Evolutionary conservation across 2,888 invertebrate genomes (phyloP), one percentile per base, ranked within the genome.

Genomic region (Idaea dimidiata): DNA sequence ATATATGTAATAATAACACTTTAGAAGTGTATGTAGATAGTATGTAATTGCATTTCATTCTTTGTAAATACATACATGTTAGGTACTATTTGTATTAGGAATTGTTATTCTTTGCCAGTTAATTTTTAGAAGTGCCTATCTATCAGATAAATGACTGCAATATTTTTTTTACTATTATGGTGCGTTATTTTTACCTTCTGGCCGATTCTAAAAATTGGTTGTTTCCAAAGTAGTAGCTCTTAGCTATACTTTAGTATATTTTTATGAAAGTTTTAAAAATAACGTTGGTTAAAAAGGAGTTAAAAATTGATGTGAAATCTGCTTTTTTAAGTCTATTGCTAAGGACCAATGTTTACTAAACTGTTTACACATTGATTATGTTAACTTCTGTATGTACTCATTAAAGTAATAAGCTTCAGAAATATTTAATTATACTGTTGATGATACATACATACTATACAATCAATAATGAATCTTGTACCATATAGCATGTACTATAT

Each of bases 401-500:
- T 66, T 66, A 66, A 61, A 62, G 61, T 71, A 67, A 62, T n/a
- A n/a, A n/a, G 60, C 64, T 60, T 67, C 62, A 66, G 66, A 65
- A 65, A 62, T 61, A 69, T 59, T 69, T n/a, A 67, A 66, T 63
- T 67, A 68, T 61, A 66, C 61, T 67, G 65, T 63, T 69, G 65
- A 66, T 65, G 16, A 56, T 56, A 54, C 16, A 16, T 54, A 56
- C 56, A 64, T 58, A 63, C 61, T 64, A 64, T 63, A 79, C 81
- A 81, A 81, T 83, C 81, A 78, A 77, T 82, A 82, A 82, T 83
- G 83, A 82, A 83, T 83, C 83, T 88, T 92, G 89, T 91, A 91
- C 84, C 84, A 88, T 89, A 89, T 83, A 84, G 84, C 82, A 84
- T 89, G 89, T 91, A 32, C 32, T 32, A 91, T 90, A 89, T 89